Conservation (phyloP, 2,797 vertebrate genomes). For the Cryptoprocta ferox region DNA sequence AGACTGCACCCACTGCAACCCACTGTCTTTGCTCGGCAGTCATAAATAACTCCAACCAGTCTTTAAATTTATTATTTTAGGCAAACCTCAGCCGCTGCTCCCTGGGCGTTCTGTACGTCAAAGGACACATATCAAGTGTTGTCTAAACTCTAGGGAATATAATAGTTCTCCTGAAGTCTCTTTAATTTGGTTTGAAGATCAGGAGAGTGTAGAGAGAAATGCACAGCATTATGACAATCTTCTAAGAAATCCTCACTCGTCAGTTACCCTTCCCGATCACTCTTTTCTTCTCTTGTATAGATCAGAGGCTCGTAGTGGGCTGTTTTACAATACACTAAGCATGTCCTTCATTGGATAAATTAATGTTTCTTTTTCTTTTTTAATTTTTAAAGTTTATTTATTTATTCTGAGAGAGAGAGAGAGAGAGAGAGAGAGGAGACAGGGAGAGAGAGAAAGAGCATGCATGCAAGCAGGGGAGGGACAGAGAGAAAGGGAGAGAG, state of each 20-base stretch:
- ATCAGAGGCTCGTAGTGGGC: not conserved
- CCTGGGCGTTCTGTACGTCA: not conserved
- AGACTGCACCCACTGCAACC: not conserved
- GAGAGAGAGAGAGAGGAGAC: no score
- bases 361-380: not conserved
- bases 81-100: not conserved
- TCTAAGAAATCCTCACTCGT: not conserved
- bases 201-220: not conserved
- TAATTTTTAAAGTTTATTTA: no score
- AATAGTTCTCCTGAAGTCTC: not conserved
- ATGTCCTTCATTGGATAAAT: not conserved
- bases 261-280: not conserved
- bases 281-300: not conserved
- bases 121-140: not conserved
- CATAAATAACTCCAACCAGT: not conserved
- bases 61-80: not conserved
- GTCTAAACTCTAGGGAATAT: not conserved
- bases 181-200: not conserved
- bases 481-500: no score
- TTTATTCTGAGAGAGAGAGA: no score
- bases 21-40: not conserved
- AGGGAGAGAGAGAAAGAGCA: no score
- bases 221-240: not conserved
- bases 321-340: not conserved
- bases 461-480: no score